Percentiles rank a stretch among this genome's conserved stretches.
phyloP scores from a whole-genome alignment of 2,888 invertebrate species.

The Nephrocerus scutellatus region DNA sequence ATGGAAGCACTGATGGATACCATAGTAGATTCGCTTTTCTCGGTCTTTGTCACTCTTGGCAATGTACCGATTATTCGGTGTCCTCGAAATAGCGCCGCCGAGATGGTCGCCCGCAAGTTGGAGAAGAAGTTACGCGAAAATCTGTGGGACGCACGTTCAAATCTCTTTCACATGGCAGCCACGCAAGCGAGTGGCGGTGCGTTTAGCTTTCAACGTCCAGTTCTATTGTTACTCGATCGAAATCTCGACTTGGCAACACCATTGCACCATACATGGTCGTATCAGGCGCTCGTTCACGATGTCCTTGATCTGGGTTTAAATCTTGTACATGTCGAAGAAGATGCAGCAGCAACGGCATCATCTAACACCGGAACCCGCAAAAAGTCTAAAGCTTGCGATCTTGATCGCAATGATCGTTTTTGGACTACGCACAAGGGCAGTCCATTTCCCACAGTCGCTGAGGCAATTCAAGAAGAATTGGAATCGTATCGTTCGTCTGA shows the following conservation, averaged over 20 bases:
- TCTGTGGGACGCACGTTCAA: slow-evolving; percentile 92
- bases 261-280: slow-evolving; percentile 99
- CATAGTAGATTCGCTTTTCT: slow-evolving; percentile 94
- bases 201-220: slow-evolving; percentile 85
- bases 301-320: slow-evolving; percentile 88
- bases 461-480: slow-evolving; percentile 96
- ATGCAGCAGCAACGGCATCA: slow-evolving; percentile 40
- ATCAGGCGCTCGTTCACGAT: slow-evolving; percentile 97
- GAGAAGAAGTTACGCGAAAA: slow-evolving; percentile 97
- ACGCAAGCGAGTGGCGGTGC: slow-evolving; percentile 62
- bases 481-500: slow-evolving; percentile 89
- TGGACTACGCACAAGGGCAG: slow-evolving; percentile 93
- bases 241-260: slow-evolving; percentile 97
- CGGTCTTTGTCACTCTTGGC: slow-evolving; percentile 95
- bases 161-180: slow-evolving; percentile 83
- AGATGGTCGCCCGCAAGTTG: slow-evolving; percentile 94
- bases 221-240: slow-evolving; percentile 86
- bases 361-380: slow-evolving; percentile 55
- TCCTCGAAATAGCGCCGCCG: slow-evolving; percentile 93
- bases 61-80: slow-evolving; percentile 55
- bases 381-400: slow-evolving; percentile 82
- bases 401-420: slow-evolving; percentile 82
- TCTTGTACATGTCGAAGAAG: slow-evolving; percentile 64
- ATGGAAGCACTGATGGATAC: slow-evolving; percentile 91
- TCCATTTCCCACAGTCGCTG: slow-evolving; percentile 90